Percentiles rank a stretch among this genome's conserved stretches.
phyloP scores from a whole-genome alignment of 2,888 invertebrate genomes.

The Digitonthophagus gazella region DNA sequence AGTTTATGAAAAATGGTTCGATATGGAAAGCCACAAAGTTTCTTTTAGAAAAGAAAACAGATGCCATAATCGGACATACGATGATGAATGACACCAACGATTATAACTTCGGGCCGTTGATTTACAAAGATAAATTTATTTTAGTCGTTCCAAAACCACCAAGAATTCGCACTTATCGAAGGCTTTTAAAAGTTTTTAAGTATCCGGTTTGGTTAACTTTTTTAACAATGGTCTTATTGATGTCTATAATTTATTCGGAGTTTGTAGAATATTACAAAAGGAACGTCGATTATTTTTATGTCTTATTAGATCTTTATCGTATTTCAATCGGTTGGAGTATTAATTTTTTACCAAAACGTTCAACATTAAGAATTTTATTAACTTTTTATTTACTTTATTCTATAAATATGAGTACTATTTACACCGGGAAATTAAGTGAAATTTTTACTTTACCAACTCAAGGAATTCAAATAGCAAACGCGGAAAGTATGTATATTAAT shows the following conservation, averaged over 20 bases:
- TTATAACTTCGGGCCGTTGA: constrained; percentile 19
- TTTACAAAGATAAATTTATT: constrained; percentile 16
- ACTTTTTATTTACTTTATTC: constrained; percentile 29
- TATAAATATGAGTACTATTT: constrained; percentile 31
- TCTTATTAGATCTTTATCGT: constrained; percentile 18
- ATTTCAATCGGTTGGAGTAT: constrained; percentile 17
- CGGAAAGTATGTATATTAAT: constrained; percentile 18
- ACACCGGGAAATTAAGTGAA: constrained; percentile 34
- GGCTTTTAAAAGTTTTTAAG: constrained; percentile 19
- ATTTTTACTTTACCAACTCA: constrained; percentile 27
- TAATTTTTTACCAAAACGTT: constrained; percentile 5
- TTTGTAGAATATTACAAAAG: not conserved
- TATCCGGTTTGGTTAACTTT: constrained; percentile 19
- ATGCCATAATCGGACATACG: constrained; percentile 22
- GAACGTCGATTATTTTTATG: not conserved
- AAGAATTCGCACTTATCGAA: constrained; percentile 16
- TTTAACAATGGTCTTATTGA: not conserved
- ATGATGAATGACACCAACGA: constrained; percentile 18
- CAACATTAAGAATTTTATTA: constrained; percentile 26
- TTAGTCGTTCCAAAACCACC: constrained; percentile 22
- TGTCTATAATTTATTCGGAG: constrained; percentile 7
- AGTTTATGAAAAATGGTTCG: constrained; percentile 23
- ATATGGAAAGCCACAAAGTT: constrained; percentile 6
- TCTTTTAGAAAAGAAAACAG: constrained; percentile 9
- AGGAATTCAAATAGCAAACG: constrained; percentile 20